Evolutionary conservation across 2,888 invertebrate genomes (phyloP).

Genomic region (Oligia fasciuncula): DNA sequence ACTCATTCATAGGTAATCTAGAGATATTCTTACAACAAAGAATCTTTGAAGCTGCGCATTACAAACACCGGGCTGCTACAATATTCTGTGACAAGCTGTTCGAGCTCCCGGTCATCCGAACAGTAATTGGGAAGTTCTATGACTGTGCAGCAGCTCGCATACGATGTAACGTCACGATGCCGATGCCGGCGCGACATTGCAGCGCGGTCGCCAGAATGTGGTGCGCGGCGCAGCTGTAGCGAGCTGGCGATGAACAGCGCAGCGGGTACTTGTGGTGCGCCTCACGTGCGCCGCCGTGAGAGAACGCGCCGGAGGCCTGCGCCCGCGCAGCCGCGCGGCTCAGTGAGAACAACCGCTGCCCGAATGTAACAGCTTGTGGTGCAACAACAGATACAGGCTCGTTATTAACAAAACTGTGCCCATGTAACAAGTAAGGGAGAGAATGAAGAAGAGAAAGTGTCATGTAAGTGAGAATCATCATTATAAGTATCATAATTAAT

Average conservation of each 20-base stretch:
- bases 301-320: neutral
- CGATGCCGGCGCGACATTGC: neutral
- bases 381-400: neutral
- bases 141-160: neutral
- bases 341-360: neutral
- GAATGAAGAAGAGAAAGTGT: too few species aligned
- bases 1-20: neutral
- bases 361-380: neutral
- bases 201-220: neutral
- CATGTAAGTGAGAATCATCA: neutral
- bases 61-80: neutral
- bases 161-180: neutral
- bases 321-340: neutral
- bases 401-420: neutral
- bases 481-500: neutral
- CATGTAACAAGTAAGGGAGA: neutral
- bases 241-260: constrained; percentile 46
- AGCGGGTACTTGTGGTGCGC: constrained; percentile 21
- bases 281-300: constrained; percentile 8
- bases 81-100: neutral
- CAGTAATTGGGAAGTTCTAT: neutral
- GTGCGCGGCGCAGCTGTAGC: constrained; percentile 25
- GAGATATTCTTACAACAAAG: neutral
- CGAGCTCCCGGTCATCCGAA: neutral
- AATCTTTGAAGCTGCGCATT: neutral